These are phyloP conservation scores for Corvus cornix DNA, from an alignment of 2,113 vertebrate genomes.

Conservation along the genomic window DNA sequence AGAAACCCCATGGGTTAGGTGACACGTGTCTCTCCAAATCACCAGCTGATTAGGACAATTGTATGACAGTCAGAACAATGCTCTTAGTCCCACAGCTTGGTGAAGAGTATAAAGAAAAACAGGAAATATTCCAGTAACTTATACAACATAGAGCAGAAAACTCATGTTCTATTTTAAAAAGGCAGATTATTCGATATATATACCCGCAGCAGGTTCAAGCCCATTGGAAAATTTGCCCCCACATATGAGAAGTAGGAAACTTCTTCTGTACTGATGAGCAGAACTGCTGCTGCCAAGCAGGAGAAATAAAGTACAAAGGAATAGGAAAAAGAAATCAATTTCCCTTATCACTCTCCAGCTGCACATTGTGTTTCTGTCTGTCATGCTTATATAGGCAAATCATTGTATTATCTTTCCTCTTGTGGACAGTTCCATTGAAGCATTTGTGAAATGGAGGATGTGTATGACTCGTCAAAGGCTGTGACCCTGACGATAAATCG, in stretches of 20 bases:
- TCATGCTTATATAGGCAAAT: slow-evolving; percentile 52
- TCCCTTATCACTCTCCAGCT: slow-evolving; percentile 24
- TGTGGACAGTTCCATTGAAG: slow-evolving; percentile 17
- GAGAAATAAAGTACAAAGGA: slow-evolving; percentile 14
- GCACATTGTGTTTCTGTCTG: slow-evolving; percentile 40
- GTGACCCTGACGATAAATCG: not conserved
- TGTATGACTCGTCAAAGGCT: not conserved
- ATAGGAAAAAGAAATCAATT: slow-evolving; percentile 41
- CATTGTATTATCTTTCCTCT: slow-evolving; percentile 23
- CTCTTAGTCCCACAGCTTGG: not conserved
- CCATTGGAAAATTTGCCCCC: not conserved
- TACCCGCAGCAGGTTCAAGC: not conserved
- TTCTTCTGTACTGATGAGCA: not conserved
- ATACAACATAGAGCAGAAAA: not conserved
- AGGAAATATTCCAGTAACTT: not conserved
- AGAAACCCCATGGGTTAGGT: not conserved
- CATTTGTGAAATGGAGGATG: slow-evolving; percentile 25
- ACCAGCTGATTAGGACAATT: not conserved
- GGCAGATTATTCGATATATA: not conserved
- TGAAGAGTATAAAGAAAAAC: not conserved
- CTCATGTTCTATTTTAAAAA: not conserved
- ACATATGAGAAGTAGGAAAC: not conserved
- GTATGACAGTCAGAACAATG: not conserved
- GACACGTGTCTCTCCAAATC: not conserved
- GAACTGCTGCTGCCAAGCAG: not conserved